A percentile compares a stretch with the other conserved stretches of the same genome.
phyloP scores from a whole-genome alignment of 35 echinoderm and acorn worm genomes.

The Hemicentrotus pulcherrimus region DNA sequence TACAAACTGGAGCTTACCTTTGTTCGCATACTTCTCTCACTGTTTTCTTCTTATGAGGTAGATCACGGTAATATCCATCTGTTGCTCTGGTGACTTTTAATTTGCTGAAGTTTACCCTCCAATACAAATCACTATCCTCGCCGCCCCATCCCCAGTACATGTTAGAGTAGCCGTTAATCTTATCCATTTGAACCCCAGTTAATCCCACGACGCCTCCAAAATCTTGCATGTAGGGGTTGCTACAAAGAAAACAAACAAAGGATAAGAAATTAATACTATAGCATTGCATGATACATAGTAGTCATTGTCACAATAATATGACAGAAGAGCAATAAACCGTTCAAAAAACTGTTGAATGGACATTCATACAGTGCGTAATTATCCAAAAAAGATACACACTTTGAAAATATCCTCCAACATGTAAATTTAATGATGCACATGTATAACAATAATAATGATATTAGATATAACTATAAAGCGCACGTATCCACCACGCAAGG shows the following conservation, averaged over 20 bases:
- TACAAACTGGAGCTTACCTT: neutral
- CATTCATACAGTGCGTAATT: too few species aligned
- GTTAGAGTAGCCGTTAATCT: slow-evolving; percentile 41
- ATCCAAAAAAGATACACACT: too few species aligned
- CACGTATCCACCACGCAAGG: too few species aligned
- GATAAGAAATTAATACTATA: neutral
- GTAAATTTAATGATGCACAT: too few species aligned
- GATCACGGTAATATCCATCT: slow-evolving; percentile 22
- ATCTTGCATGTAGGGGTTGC: slow-evolving; percentile 15
- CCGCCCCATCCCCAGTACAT: slow-evolving; percentile 50
- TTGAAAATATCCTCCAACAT: too few species aligned
- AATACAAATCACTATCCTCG: neutral
- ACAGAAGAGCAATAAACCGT: too few species aligned
- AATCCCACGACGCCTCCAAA: slow-evolving; percentile 42
- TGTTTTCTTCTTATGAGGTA: slow-evolving; percentile 24
- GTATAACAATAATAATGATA: too few species aligned
- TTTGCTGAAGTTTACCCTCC: neutral
- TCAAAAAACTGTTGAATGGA: too few species aligned
- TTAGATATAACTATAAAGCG: too few species aligned
- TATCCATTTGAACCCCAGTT: neutral
- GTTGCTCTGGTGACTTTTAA: neutral
- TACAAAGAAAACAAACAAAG: neutral
- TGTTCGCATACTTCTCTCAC: neutral
- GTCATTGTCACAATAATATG: too few species aligned
- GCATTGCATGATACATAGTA: too few species aligned